Percentiles rank a stretch among this genome's conserved stretches.
These are phyloP conservation scores for Fulica atra DNA, from an alignment of 2,113 vertebrate genomes.

Conservation along the genomic window DNA sequence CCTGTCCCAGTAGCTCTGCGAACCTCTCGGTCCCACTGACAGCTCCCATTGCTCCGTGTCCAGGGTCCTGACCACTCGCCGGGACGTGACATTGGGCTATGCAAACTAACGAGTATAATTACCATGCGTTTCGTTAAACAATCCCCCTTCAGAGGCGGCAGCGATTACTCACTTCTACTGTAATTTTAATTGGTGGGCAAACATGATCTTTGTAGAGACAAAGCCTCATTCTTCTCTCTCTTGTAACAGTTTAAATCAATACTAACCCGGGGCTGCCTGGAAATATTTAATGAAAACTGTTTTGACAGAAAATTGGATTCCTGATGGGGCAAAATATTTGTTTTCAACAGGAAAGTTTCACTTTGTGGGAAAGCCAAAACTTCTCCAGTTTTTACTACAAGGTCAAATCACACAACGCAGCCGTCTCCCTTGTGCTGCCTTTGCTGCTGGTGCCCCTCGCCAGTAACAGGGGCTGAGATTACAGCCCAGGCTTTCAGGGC, in stretches of 20 bases:
- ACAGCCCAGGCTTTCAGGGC: accelerated
- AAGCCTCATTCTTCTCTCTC: slow-evolving; percentile 44
- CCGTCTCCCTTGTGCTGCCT: accelerated
- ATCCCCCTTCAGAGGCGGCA: not conserved
- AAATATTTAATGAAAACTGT: slow-evolving; percentile 68
- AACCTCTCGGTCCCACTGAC: not conserved
- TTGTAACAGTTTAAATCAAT: slow-evolving; percentile 62
- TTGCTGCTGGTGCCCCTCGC: accelerated
- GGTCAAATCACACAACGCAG: not conserved
- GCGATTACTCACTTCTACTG: slow-evolving; percentile 12
- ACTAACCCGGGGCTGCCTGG: slow-evolving; percentile 37
- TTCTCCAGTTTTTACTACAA: not conserved
- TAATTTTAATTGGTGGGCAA: slow-evolving; percentile 49
- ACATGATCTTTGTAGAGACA: slow-evolving; percentile 44
- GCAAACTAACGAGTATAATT: not conserved
- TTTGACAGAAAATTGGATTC: slow-evolving; percentile 68
- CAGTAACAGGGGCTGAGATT: not conserved
- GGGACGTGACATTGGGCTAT: accelerated
- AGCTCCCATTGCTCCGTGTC: not conserved
- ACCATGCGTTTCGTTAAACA: not conserved
- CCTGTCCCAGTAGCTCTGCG: not conserved
- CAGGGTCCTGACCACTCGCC: accelerated
- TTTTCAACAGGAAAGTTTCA: not conserved
- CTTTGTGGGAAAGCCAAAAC: not conserved
- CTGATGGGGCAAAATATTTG: slow-evolving; percentile 38